Evolutionary conservation across 35 echinoderm and acorn worm genomes (phyloP).

Genomic region (Heliocidaris erythrogramma): DNA sequence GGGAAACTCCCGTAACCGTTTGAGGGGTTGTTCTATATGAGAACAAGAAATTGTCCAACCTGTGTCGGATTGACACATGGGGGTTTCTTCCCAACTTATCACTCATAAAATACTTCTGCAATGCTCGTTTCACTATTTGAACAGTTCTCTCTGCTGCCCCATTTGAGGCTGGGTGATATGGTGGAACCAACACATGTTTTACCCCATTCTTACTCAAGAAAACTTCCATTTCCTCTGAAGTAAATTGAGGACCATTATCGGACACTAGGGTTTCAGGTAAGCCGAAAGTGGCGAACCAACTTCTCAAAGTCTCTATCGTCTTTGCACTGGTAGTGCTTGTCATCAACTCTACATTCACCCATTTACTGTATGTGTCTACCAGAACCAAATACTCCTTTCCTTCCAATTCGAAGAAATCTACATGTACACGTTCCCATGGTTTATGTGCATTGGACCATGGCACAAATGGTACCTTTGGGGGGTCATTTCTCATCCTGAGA

Average conservation of each 20-base stretch:
- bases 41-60: too few relatives aligned
- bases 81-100: too few relatives aligned
- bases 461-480: constrained; percentile 56
- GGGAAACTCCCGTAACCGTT: too few relatives aligned
- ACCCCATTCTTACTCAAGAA: constrained; percentile 63
- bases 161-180: constrained; percentile 70
- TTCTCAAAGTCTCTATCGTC: constrained; percentile 44
- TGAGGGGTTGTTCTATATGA: too few relatives aligned
- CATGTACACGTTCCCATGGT: constrained; percentile 57
- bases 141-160: too few relatives aligned
- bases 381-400: constrained; percentile 50
- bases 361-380: constrained; percentile 64
- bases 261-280: constrained; percentile 64
- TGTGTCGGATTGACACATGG: too few relatives aligned
- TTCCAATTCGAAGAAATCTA: constrained; percentile 61
- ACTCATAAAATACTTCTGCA: too few relatives aligned
- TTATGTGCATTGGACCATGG: constrained; percentile 54
- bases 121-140: too few relatives aligned
- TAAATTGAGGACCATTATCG: constrained; percentile 85
- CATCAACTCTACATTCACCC: constrained; percentile 56
- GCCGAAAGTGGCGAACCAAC: constrained; percentile 60
- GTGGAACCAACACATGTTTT: too few relatives aligned
- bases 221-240: constrained; percentile 42
- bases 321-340: constrained; percentile 62
- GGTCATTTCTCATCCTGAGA: constrained; percentile 50